Base-by-base conservation (phyloP, 1,140 invertebrate genomes). In the Brachystomella parvula region DNA sequence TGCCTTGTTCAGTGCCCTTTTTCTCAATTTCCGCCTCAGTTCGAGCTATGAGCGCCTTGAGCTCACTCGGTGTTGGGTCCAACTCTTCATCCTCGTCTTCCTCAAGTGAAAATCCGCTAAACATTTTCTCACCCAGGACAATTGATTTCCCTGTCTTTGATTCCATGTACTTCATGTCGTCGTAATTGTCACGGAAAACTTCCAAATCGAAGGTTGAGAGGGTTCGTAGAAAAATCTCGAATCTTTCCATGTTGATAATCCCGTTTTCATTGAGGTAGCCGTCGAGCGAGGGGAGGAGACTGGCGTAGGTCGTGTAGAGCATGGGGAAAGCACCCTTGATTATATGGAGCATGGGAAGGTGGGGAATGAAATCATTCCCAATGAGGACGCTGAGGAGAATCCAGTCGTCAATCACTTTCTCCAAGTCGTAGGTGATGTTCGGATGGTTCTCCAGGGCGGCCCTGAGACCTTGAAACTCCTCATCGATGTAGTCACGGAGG, bases 291-390 rank as follows among this genome's bases (percentile, higher is more conserved):
- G 92, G 92, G 70, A 98, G 79, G 28, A 94, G 85, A 31, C 86
- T 82, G 76, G 89, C 95, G 76, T 98, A 99, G 1, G 87, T 87
- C 73, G 85, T 83, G 79, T 94, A 98, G 39, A 99, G 80, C 47
- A 89, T 77, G 0, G 90, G 88, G 57, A 98, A 76, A 33, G 92
- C 92, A 75, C 92, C 91, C 75, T 90, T 87, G 63, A 85, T 84
- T 72, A 99, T 97, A 77, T 98, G 92, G 76, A 98, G 82, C 77
- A 95, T 86, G 31, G 95, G 94, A 62, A 98, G 80, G 79, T 96
- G 84, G 0, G 95, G 95, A 74, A 98, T 90, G 78, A 98, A 98
- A 79, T 98, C 95, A 79, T 98, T 98, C 49, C 95, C 95, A 3
- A 98, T 89, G 30, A 98, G 79, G 77, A 97, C 97, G 1, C 92